These are phyloP conservation scores for Macrostomum cliftonense DNA, from an alignment of 2,888 invertebrate genomes.

Conservation along the genomic window DNA sequence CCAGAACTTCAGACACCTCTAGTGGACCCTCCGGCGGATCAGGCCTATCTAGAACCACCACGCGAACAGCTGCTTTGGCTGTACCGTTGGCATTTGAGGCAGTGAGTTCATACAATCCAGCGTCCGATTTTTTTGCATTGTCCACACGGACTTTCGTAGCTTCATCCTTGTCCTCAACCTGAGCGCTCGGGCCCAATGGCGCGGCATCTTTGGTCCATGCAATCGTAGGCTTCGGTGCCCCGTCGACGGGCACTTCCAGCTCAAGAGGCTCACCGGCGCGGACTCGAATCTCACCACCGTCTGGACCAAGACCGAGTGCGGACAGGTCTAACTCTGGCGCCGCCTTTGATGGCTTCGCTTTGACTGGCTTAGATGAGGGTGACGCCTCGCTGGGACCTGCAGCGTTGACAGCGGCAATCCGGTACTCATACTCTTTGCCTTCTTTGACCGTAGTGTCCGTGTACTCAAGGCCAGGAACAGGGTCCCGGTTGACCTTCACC, in stretches of 20 bases:
- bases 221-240: slow-evolving; percentile 75
- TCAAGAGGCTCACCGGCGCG: slow-evolving; percentile 88
- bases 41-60: slow-evolving; percentile 26
- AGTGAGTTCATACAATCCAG: slow-evolving; percentile 34
- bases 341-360: slow-evolving; percentile 28
- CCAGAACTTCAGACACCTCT: slow-evolving; percentile 39
- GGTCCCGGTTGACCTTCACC: slow-evolving; percentile 74
- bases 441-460: slow-evolving; percentile 57
- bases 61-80: no score
- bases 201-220: slow-evolving; percentile 70
- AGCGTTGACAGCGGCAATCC: slow-evolving; percentile 37
- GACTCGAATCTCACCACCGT: slow-evolving; percentile 68
- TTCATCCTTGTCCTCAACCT: slow-evolving; percentile 23
- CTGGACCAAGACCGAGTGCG: slow-evolving; percentile 49
- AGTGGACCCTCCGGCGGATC: slow-evolving; percentile 37
- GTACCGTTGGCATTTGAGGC: slow-evolving; percentile 35
- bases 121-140: slow-evolving; percentile 28
- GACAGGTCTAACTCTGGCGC: slow-evolving; percentile 76
- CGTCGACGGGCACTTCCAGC: slow-evolving; percentile 73
- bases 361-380: slow-evolving; percentile 24
- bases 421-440: slow-evolving; percentile 40
- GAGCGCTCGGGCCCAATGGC: slow-evolving; percentile 13
- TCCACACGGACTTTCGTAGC: slow-evolving; percentile 29
- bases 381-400: slow-evolving; percentile 36
- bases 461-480: slow-evolving; percentile 41